Evolutionary conservation across 2,888 invertebrate species (phyloP), one percentile per base, ranked within the genome.

Genomic region (Lacanobia oleracea): DNA sequence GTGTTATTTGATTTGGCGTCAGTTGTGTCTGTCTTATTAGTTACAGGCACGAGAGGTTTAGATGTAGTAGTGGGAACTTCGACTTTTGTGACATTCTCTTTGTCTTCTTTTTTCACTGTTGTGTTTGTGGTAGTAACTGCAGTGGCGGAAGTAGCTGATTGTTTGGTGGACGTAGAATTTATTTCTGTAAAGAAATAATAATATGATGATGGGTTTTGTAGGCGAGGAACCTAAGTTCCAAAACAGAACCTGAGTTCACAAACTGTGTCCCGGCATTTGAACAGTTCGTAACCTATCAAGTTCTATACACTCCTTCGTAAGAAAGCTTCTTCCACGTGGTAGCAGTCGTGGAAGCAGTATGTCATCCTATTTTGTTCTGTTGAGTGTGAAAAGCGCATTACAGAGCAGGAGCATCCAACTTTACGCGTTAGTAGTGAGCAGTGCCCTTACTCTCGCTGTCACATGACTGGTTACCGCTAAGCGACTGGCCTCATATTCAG

Each of bases 101-200:
- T 83, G 21, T 80, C 75, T 43, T 86, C 89, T 48, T 85, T 78
- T n/a, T 68, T 69, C n/a, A 75, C 23, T 8, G 75, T n/a, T 61
- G 87, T 88, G 27, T 50, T 40, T 43, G 33, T 10, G 7, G n/a
- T 23, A 88, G 33, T 1, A 40, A 50, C 21, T 37, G 51, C 23
- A 23, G 51, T 33, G 18, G 27, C 16, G 3, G 37, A 2, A 53
- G 27, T 1, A 14, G 66, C 59, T 21, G 59, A 1, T 45, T 53
- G 18, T 50, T 40, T 23, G 14, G 27, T 87, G 53, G 89, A 88
- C 40, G 88, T 40, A 12, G 67, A 88, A 73, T 83, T 88, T 64
- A 90, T 91, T 48, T 84, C 94, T 94, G 89, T 51, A 92, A 92
- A 54, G 9, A 5, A 67, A 70, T 14, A n/a, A 8, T 33, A 3